phyloP scores from a whole-genome alignment of 1,140 invertebrate species.

The roundworm (Caenorhabditis elegans) region DNA sequence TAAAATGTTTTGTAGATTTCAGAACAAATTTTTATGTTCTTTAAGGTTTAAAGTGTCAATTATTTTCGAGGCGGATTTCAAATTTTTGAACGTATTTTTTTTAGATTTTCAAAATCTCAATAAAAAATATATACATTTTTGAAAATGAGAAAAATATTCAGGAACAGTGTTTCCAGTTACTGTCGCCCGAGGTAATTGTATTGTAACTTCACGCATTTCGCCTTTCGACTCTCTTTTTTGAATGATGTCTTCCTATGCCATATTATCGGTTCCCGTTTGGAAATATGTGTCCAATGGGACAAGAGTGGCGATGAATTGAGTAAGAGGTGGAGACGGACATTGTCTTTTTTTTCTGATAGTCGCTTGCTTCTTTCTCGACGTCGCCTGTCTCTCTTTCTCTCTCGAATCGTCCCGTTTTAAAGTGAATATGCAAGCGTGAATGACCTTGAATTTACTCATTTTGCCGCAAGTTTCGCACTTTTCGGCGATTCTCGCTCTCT shows the following conservation, averaged over 20 bases:
- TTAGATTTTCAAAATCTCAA: no score
- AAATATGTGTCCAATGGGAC: neutral
- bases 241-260: constrained; percentile 17
- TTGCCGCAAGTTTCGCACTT: constrained; percentile 24
- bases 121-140: neutral
- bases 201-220: constrained; percentile 5
- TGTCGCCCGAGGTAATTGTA: constrained; percentile 9
- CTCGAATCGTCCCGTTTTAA: neutral
- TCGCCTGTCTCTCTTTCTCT: neutral
- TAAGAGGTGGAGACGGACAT: neutral
- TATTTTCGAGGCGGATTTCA: no score
- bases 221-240: neutral
- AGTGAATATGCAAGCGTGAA: constrained; percentile 28
- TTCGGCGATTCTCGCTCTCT: neutral
- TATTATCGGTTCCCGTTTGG: constrained; percentile 28
- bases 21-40: no score
- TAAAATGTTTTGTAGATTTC: no score
- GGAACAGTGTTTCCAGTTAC: constrained; percentile 14
- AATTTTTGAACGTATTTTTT: no score
- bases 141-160: neutral
- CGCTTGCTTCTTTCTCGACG: neutral
- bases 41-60: no score
- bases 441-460: constrained; percentile 28
- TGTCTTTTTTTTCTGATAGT: constrained; percentile 23
- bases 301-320: neutral